Base-by-base conservation (phyloP, 2,888 invertebrate genomes). In the Ptychoptera albimana region DNA sequence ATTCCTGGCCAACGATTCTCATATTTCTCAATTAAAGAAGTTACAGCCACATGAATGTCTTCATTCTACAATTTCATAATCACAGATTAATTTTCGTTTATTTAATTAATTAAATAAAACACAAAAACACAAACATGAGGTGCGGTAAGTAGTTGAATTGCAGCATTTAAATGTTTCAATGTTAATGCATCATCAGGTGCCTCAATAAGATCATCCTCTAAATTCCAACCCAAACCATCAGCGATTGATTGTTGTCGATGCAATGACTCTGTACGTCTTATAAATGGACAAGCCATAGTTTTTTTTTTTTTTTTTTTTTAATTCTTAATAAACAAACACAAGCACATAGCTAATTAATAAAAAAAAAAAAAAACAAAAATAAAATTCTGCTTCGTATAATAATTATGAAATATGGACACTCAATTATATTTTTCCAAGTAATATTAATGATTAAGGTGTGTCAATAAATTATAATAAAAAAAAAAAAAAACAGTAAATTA, bases 81-180 rank as follows among this genome's bases (percentile, higher is more conserved):
- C 31, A 34, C 11, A 32, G 7, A 30, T 8, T 9, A 30, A 32
- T 32, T 32, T 32, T 11, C 2, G 9, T 32, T n/a, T 11, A 39
- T 7, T n/a, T n/a, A n/a, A n/a, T n/a, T n/a, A n/a, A n/a, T n/a
- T n/a, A n/a, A n/a, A n/a, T n/a, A n/a, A n/a, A n/a, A n/a, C n/a
- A n/a, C 8, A 15, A 39, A 14, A 35, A 23, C 37, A 49, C 78
- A 73, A 70, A 87, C 86, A 71, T 84, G 77, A 45, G 87, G 87
- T 37, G 83, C 79, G 31, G 86, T 87, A 50, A 88, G 69, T 48
- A 85, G 71, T 55, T 82, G 77, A 52, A 88, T 75, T 34, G 87
- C 87, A 57, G 83, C 79, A 57, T 82, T 82, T 54, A 88, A 69
- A 59, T 85, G 80, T 61, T 82, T 84, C 60, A 87, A 53, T 45